Conservation (phyloP, 2,797 vertebrate genomes). For the Pampus argenteus region DNA sequence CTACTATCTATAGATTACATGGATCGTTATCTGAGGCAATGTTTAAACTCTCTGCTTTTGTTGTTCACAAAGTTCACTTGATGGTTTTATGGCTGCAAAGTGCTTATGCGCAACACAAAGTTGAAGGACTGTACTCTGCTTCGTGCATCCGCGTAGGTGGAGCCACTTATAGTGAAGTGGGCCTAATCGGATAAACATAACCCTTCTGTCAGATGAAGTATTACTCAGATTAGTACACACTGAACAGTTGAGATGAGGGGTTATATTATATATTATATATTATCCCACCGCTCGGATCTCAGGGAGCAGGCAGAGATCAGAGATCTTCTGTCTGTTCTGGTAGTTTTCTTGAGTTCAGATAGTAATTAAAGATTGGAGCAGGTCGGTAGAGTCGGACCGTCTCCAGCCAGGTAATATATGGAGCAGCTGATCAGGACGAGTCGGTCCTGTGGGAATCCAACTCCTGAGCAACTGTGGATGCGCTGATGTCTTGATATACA, state of each 20-base stretch:
- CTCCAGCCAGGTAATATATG: slow-evolving; percentile 38
- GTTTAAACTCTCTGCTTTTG: slow-evolving; percentile 15
- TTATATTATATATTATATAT: too few relatives aligned
- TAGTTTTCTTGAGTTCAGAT: slow-evolving; percentile 30
- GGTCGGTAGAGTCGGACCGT: slow-evolving; percentile 13
- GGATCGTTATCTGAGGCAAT: too few relatives aligned
- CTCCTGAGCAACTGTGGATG: slow-evolving; percentile 13
- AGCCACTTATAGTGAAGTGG: slow-evolving; percentile 32
- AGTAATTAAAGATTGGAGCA: slow-evolving; percentile 46
- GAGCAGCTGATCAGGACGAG: slow-evolving; percentile 41
- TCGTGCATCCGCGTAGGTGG: slow-evolving; percentile 38
- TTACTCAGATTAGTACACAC: slow-evolving; percentile 14
- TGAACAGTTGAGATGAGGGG: not conserved
- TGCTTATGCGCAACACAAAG: slow-evolving; percentile 20
- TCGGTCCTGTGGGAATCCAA: slow-evolving; percentile 53
- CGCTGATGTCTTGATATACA: slow-evolving; percentile 14
- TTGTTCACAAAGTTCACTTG: slow-evolving; percentile 21
- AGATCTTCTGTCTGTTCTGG: slow-evolving; percentile 9
- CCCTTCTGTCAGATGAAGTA: slow-evolving; percentile 23
- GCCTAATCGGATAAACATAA: slow-evolving; percentile 40
- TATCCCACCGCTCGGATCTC: slow-evolving; percentile 3
- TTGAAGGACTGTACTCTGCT: slow-evolving; percentile 27
- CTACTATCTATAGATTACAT: too few relatives aligned
- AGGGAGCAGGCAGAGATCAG: not conserved
- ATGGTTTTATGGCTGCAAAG: slow-evolving; percentile 21